A percentile compares a stretch with the other conserved stretches of the same genome.
Conservation (phyloP, 2,797 vertebrate genomes). For the Gambelia wislizenii region DNA sequence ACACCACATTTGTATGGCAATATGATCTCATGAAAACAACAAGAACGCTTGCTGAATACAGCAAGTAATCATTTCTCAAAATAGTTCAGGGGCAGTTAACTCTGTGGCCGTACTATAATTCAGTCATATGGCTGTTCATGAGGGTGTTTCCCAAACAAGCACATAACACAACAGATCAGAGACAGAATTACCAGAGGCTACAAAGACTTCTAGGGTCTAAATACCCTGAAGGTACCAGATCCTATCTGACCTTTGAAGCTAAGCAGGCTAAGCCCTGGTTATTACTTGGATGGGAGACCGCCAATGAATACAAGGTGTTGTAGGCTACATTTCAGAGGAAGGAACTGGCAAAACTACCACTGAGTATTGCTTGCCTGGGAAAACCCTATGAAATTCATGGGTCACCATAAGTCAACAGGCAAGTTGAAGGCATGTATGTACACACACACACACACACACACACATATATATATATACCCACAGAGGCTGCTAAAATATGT, state of each 20-base stretch:
- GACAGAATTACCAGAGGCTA: not conserved
- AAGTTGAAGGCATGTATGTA: too few species aligned
- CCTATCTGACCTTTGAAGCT: not conserved
- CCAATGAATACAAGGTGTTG: too few species aligned
- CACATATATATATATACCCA: too few species aligned
- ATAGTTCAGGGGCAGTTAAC: not conserved
- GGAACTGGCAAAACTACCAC: too few species aligned
- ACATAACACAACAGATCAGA: not conserved
- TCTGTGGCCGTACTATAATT: not conserved
- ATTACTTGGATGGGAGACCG: too few species aligned
- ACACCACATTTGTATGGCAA: not conserved
- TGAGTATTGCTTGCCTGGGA: too few species aligned
- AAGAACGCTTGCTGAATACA: not conserved
- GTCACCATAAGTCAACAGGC: too few species aligned
- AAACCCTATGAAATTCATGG: too few species aligned
- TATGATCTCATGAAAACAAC: not conserved
- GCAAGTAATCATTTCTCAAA: not conserved
- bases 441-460: too few species aligned
- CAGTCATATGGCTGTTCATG: not conserved
- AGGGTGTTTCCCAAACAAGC: not conserved
- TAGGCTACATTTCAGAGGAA: too few species aligned
- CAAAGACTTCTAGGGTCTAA: not conserved
- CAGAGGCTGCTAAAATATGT: too few species aligned
- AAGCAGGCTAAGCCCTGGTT: not conserved
- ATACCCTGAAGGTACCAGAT: not conserved